phyloP scores from a whole-genome alignment of 2,797 vertebrate species.

The Fistularia commersonii region DNA sequence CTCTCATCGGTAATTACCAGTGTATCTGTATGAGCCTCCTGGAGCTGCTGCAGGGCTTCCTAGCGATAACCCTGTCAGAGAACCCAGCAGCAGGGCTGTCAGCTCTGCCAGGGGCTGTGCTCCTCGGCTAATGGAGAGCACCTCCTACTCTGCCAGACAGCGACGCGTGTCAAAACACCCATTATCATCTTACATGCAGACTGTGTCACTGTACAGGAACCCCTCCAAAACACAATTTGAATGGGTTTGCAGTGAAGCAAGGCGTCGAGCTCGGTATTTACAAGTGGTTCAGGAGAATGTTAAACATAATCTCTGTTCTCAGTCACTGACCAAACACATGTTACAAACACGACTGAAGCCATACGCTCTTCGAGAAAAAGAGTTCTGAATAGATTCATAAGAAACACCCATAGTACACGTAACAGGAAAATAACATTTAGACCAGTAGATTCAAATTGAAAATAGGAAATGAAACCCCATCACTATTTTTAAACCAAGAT shows the following conservation, averaged over 20 bases:
- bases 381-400: too few relatives aligned
- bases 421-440: too few relatives aligned
- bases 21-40: conserved; percentile 42
- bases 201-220: not conserved
- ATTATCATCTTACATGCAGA: conserved; percentile 34
- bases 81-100: conserved; percentile 28
- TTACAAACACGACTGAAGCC: too few relatives aligned
- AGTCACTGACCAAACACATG: too few relatives aligned
- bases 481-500: too few relatives aligned
- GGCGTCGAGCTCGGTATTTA: too few relatives aligned
- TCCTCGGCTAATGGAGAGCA: conserved; percentile 53
- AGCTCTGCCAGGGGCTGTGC: conserved; percentile 41
- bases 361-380: too few relatives aligned
- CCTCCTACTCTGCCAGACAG: conserved; percentile 11
- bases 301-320: too few relatives aligned
- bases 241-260: conserved; percentile 2
- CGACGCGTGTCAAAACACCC: conserved; percentile 44
- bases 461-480: too few relatives aligned
- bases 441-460: too few relatives aligned
- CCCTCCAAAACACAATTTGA: conserved; percentile 19
- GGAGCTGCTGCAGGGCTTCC: conserved; percentile 40
- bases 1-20: conserved; percentile 59
- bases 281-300: too few relatives aligned
- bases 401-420: too few relatives aligned
- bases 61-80: conserved; percentile 68